Base-by-base conservation (phyloP, 1,140 invertebrate genomes). In the Drosophila baimaii region DNA sequence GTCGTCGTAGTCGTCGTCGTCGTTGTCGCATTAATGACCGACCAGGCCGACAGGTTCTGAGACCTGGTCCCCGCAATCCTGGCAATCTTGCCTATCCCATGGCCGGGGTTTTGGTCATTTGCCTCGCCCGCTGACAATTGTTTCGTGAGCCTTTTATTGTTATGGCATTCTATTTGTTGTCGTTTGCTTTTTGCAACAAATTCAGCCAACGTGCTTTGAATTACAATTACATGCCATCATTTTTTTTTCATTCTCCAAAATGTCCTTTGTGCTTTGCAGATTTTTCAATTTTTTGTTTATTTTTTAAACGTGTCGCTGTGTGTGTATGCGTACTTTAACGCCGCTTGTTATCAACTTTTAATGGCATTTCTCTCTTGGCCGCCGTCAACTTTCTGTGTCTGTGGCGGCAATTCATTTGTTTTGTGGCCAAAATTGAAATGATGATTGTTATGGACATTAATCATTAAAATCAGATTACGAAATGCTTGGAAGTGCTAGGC, bases 101-200 rank as follows among this genome's bases (percentile, higher is more conserved):
- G 51, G 61, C 54, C 35, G 15, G 35, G 55, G 17, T 39, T 21
- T 39, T 85, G 74, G 75, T 71, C 75, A 75, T 79, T 79, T 88
- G 62, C 76, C 71, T 69, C 35, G 47, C 43, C 54, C 51, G 52
- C 41, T 71, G 68, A 77, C 83, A 88, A 88, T 83, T 88, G 83
- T 80, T 86, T 88, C 69, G 79, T 64, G 62, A 62, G 71, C 62
- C 84, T 89, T 89, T 89, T 84, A 90, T 84, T 89, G 77, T 89
- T 84, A 83, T 77, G 62, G 72, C 66, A 70, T 90, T 80, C 69
- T 81, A 62, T 75, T 75, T 75, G 77, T 77, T 71, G 72, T 84
- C 77, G 68, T 89, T 90, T 84, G 64, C 84, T 72, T 84, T 84
- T 79, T 72, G 77, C 77, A 90, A 81, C 73, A 89, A 89, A 89